Percentiles rank a stretch among this genome's conserved stretches.
These are phyloP conservation scores for Pasiphila rectangulata DNA, from an alignment of 2,888 invertebrate species.

Conservation along the genomic window DNA sequence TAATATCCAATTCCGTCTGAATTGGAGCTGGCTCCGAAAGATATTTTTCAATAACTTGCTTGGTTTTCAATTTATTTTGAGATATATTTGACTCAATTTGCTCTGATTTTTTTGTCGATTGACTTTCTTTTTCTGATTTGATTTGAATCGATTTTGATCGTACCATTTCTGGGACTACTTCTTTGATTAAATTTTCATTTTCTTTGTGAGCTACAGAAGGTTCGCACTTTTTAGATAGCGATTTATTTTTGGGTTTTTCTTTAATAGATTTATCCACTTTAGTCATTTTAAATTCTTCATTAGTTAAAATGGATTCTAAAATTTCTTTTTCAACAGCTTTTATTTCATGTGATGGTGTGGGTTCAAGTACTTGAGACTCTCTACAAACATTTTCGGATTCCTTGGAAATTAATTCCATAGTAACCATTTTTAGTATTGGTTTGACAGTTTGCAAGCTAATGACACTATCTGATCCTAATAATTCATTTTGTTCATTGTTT, in stretches of 20 bases:
- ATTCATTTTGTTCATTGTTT: conserved; percentile 53
- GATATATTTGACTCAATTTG: neutral
- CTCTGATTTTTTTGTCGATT: neutral
- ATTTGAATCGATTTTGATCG: neutral
- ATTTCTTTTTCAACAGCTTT: conserved; percentile 33
- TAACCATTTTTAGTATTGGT: no score
- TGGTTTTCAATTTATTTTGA: neutral
- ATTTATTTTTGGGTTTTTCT: conserved; percentile 6
- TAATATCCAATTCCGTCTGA: neutral
- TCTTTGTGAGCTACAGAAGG: neutral
- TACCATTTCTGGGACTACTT: neutral
- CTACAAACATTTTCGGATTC: neutral
- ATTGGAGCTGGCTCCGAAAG: neutral
- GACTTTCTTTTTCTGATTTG: neutral
- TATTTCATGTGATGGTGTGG: neutral
- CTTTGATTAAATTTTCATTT: neutral
- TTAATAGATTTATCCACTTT: neutral
- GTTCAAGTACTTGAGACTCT: neutral
- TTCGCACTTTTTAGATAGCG: neutral
- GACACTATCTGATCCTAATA: no score
- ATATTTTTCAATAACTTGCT: neutral
- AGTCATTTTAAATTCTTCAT: no score
- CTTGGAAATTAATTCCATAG: neutral
- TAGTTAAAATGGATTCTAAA: no score
- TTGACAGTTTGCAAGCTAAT: no score